Base-by-base conservation (phyloP, 2,888 invertebrate species). In the Philopedon plagiatum region DNA sequence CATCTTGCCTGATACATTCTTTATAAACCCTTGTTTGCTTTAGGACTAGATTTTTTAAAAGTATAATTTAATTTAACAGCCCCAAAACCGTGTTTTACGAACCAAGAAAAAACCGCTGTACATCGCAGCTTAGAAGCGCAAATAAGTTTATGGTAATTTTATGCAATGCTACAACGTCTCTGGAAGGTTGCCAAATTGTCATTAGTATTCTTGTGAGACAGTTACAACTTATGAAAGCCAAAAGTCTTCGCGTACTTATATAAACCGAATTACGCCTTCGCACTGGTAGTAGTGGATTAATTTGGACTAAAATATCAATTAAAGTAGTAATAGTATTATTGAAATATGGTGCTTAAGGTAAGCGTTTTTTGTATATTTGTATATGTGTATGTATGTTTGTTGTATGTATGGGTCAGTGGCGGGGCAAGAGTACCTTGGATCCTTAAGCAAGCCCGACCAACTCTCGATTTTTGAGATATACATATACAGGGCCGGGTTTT, bases 101-200 rank as follows among this genome's bases (percentile, higher is more conserved):
- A n/a, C n/a, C n/a, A n/a, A 29, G 15, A 54, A 54, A 29, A 26
- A 54, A 54, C 29, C 23, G 15, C 8, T 13, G 15, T 29, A 54
- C 29, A 56, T 34, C 29, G 56, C 37, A 57, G 37, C 19, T 11
- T 26, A 23, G 23, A 39, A 37, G 51, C 21, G 58, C 26, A 26
- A 26, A 58, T 41, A 39, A 39, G 41, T 58, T 26, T 54, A 64
- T 64, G 64, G 37, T 51, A 63, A 63, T 54, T 54, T 56, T 15
- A 56, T 64, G 54, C 41, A 56, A 64, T 39, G 29, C 41, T 49
- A 51, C 18, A 49, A 37, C 34, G 67, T 51, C 60, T 32, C 51
- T 67, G 69, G 69, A 69, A 19, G 41, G 51, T 69, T 69, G 61
- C 69, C 69, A 69, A 69, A 62, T 62, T 56, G 41, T 69, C 62